Percentiles rank a stretch among this genome's conserved stretches.
These are phyloP conservation scores for Daktulosphaira vitifoliae DNA, from an alignment of 1,140 invertebrate genomes.

Conservation along the genomic window DNA sequence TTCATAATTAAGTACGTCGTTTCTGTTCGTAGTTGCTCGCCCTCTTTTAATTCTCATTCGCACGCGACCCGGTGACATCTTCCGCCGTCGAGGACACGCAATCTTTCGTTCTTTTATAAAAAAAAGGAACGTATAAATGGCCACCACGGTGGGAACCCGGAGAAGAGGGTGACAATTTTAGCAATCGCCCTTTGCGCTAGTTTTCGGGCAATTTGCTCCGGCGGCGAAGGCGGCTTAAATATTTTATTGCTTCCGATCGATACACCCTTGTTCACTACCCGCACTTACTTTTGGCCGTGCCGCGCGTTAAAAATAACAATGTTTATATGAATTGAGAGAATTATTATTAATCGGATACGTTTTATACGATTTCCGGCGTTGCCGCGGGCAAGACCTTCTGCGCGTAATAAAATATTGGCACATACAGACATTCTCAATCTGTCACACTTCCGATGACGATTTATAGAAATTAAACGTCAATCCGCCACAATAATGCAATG, in stretches of 20 bases:
- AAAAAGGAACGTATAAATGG: background rate
- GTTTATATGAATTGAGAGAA: background rate
- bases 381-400: background rate
- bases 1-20: slow-evolving; percentile 29
- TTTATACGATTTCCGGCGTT: too few relatives aligned
- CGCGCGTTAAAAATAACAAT: slow-evolving; percentile 28
- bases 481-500: background rate
- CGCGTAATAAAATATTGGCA: too few relatives aligned
- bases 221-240: slow-evolving; percentile 20
- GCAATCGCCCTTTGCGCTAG: background rate
- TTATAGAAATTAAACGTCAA: slow-evolving; percentile 31
- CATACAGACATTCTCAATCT: slow-evolving; percentile 28
- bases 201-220: slow-evolving; percentile 27
- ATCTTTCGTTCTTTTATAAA: background rate
- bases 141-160: too few relatives aligned
- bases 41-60: slow-evolving; percentile 18
- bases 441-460: slow-evolving; percentile 28
- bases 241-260: slow-evolving; percentile 33
- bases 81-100: slow-evolving; percentile 16
- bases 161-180: background rate
- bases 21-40: background rate
- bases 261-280: background rate
- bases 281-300: background rate
- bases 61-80: slow-evolving; percentile 31
- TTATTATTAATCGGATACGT: slow-evolving; percentile 10